Evolutionary conservation across 2,888 invertebrate species (phyloP).

Genomic region (Argyresthia goedartella): DNA sequence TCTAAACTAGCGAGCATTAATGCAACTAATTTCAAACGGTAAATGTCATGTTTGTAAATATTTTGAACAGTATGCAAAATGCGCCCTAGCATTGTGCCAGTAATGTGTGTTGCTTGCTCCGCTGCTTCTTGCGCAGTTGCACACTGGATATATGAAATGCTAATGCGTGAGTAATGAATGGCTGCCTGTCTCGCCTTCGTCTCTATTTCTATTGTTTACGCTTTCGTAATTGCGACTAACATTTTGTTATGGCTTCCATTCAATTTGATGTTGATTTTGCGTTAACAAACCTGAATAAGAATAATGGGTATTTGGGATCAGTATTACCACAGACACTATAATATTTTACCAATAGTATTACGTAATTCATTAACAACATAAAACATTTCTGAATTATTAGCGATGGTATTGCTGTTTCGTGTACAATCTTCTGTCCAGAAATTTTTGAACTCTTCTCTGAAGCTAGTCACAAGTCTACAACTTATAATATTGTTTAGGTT

Average conservation of each 20-base stretch:
- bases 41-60: background rate
- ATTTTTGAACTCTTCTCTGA: constrained; percentile 39
- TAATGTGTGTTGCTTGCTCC: constrained; percentile 1
- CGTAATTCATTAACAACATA: too few relatives aligned
- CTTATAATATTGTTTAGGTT: constrained; percentile 50
- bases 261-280: constrained; percentile 3
- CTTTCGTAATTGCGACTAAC: constrained; percentile 14
- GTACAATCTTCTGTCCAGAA: constrained; percentile 31
- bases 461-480: background rate
- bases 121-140: too few relatives aligned
- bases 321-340: too few relatives aligned
- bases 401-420: too few relatives aligned
- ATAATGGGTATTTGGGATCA: too few relatives aligned
- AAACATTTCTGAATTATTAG: too few relatives aligned
- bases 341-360: too few relatives aligned
- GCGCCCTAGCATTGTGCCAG: constrained; percentile 6
- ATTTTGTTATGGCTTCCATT: background rate
- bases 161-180: constrained; percentile 17
- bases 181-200: background rate
- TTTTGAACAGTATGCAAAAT: constrained; percentile 6
- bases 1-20: too few relatives aligned
- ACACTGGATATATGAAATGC: constrained; percentile 8
- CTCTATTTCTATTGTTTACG: constrained; percentile 15
- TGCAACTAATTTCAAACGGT: too few relatives aligned
- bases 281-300: background rate